Percentiles rank a stretch among this genome's conserved stretches.
Conservation (phyloP, 2,888 invertebrate genomes). For the Cryptocephalus moraei region DNA sequence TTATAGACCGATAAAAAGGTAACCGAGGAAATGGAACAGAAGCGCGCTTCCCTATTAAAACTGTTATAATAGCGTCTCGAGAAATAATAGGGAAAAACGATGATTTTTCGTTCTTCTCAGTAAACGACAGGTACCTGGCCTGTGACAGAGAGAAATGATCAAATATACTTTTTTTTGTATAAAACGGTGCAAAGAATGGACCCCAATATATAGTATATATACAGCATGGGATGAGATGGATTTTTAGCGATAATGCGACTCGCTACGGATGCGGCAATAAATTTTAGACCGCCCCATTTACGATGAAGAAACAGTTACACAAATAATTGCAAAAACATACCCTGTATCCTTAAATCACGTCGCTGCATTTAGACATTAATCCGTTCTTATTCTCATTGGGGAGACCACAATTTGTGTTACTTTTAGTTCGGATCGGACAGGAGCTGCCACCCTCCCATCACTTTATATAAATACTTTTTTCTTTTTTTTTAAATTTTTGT, state of each 20-base stretch:
- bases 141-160: conserved; percentile 29
- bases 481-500: too few relatives aligned
- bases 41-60: too few relatives aligned
- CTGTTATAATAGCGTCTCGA: conserved; percentile 2
- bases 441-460: conserved; percentile 22
- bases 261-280: conserved; percentile 30
- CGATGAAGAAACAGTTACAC: conserved; percentile 43
- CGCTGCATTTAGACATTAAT: conserved; percentile 43
- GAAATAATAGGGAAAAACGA: conserved; percentile 25
- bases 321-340: conserved; percentile 89
- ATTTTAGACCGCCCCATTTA: conserved; percentile 28
- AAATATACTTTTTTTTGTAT: conserved; percentile 27
- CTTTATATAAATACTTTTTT: conserved; percentile 17
- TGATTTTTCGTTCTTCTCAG: conserved; percentile 11
- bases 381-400: conserved; percentile 33
- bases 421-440: conserved; percentile 16
- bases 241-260: conserved; percentile 1
- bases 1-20: conserved; percentile 7
- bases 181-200: conserved; percentile 36
- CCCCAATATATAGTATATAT: conserved; percentile 33
- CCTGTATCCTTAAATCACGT: conserved; percentile 86
- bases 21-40: too few relatives aligned
- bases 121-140: conserved; percentile 30
- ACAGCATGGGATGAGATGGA: conserved; percentile 33
- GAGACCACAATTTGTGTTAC: conserved; percentile 20